A percentile compares a stretch with the other conserved stretches of the same genome.
Conservation (phyloP, 2,797 vertebrate species). For the Vireo griseus region DNA sequence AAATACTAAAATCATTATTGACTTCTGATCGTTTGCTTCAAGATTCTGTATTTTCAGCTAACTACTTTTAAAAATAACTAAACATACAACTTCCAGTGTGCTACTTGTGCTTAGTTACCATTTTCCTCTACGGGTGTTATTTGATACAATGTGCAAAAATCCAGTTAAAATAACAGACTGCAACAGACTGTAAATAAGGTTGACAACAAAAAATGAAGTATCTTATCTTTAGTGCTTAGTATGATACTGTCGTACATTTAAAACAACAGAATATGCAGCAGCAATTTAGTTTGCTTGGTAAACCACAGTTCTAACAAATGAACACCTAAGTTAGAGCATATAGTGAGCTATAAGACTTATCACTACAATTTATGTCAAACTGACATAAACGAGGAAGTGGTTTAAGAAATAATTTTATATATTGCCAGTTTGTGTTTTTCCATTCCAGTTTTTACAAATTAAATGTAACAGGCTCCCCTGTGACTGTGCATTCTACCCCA, state of each 20-base stretch:
- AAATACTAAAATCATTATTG: slow-evolving; percentile 36
- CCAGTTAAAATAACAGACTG: slow-evolving; percentile 66
- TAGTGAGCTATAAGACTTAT: slow-evolving; percentile 61
- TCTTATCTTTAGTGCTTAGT: slow-evolving; percentile 68
- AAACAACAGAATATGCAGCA: slow-evolving; percentile 73
- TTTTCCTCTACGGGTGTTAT: slow-evolving; percentile 55
- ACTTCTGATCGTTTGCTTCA: slow-evolving; percentile 30
- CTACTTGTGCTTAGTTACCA: slow-evolving; percentile 70
- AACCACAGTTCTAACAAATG: slow-evolving; percentile 75
- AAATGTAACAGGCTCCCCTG: slow-evolving; percentile 52
- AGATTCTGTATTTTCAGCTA: slow-evolving; percentile 29
- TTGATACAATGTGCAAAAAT: slow-evolving; percentile 64
- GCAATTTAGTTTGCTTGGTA: slow-evolving; percentile 66
- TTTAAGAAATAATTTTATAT: slow-evolving; percentile 67
- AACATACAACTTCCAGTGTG: slow-evolving; percentile 64
- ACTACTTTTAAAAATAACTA: slow-evolving; percentile 30
- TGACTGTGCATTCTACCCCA: slow-evolving; percentile 30
- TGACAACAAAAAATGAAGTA: slow-evolving; percentile 61
- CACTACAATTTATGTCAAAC: slow-evolving; percentile 67
- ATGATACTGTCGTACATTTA: slow-evolving; percentile 66
- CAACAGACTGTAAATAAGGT: slow-evolving; percentile 75
- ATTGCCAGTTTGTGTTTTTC: slow-evolving; percentile 70
- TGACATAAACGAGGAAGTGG: slow-evolving; percentile 72
- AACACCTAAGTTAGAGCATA: slow-evolving; percentile 72
- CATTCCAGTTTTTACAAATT: slow-evolving; percentile 63